Conservation (phyloP, 1,140 invertebrate genomes). For the Cyclargus thomasi region DNA sequence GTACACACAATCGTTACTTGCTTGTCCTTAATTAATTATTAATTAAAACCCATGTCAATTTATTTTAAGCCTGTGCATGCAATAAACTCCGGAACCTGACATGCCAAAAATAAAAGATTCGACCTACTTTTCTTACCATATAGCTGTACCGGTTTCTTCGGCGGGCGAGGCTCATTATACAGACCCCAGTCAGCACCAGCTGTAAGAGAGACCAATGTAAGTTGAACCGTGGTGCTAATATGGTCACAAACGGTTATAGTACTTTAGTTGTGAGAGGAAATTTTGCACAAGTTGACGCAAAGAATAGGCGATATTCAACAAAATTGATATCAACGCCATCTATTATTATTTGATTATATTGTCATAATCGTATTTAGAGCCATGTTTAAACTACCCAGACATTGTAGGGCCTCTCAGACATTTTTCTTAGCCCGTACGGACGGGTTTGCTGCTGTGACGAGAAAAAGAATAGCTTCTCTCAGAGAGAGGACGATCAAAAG, state of each 20-base stretch:
- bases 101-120: slow-evolving; percentile 25
- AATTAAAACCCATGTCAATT: not conserved
- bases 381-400: too few species aligned
- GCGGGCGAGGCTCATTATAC: slow-evolving; percentile 88
- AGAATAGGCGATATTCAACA: too few species aligned
- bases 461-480: too few species aligned
- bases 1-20: not conserved
- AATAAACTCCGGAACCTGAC: slow-evolving; percentile 5
- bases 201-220: slow-evolving; percentile 56
- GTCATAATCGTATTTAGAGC: too few species aligned
- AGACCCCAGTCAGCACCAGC: slow-evolving; percentile 89
- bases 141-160: slow-evolving; percentile 90
- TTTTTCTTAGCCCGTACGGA: too few species aligned
- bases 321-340: too few species aligned
- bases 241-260: not conserved
- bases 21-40: not conserved
- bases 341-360: too few species aligned
- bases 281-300: not conserved
- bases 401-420: too few species aligned
- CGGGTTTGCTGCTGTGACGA: too few species aligned
- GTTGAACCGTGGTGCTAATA: not conserved
- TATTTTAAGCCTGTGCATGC: not conserved
- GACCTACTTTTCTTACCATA: slow-evolving; percentile 81
- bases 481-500: too few species aligned
- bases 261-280: not conserved